Conservation (phyloP, 1,140 invertebrate genomes). For the Dreissena rostriformis region DNA sequence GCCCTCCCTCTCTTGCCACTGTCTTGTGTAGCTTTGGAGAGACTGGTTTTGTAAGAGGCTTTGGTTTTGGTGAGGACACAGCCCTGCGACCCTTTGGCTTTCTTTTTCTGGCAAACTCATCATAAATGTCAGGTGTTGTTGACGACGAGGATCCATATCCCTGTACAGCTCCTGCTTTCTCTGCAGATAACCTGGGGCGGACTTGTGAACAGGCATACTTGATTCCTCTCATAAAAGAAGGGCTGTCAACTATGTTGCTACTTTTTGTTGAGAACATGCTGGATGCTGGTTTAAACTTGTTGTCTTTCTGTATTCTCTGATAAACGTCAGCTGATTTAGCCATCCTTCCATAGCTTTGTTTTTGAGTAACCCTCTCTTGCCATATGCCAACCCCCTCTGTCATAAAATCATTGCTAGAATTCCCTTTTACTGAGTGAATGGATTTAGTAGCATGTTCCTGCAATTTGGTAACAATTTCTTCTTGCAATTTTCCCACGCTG, state of each 20-base stretch:
- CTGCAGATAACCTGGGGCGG: neutral
- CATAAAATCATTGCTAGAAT: slow-evolving; percentile 8
- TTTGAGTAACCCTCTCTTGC: slow-evolving; percentile 13
- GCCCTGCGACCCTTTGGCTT: slow-evolving; percentile 13
- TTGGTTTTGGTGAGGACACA: slow-evolving; percentile 18
- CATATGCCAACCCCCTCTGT: slow-evolving; percentile 26
- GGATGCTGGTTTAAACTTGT: slow-evolving; percentile 8
- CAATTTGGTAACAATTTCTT: neutral
- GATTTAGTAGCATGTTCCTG: neutral
- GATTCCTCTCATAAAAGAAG: slow-evolving; percentile 3
- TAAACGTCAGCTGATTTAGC: slow-evolving; percentile 27
- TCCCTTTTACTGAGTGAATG: neutral
- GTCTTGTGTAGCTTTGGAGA: neutral
- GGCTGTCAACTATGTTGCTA: neutral
- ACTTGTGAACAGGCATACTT: slow-evolving; percentile 6
- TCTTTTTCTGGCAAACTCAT: slow-evolving; percentile 47
- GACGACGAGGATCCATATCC: slow-evolving; percentile 45
- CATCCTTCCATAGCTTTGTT: neutral
- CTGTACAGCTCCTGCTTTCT: slow-evolving; percentile 1
- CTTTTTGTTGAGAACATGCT: neutral
- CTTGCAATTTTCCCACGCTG: neutral
- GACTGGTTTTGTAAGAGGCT: slow-evolving; percentile 16
- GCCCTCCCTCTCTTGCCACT: neutral
- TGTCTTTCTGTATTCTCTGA: neutral
- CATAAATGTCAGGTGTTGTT: slow-evolving; percentile 47